A percentile compares a stretch with the other conserved stretches of the same genome.
Evolutionary conservation across 2,113 vertebrate species (phyloP).

Genomic region (Hydrolagus affinis): DNA sequence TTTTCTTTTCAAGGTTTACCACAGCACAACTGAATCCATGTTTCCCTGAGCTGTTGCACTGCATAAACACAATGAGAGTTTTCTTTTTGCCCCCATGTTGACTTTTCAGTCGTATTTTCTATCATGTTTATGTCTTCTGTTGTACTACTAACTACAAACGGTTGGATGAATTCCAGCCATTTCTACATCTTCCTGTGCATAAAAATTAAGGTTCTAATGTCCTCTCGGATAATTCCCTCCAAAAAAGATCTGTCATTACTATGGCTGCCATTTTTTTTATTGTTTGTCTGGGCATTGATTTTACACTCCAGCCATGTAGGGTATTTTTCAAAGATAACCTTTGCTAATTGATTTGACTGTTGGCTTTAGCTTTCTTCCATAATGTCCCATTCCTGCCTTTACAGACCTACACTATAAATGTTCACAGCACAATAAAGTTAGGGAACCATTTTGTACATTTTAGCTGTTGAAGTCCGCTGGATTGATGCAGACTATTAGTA

Average conservation of each 20-base stretch:
- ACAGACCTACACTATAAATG: neutral
- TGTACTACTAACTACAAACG: neutral
- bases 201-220: neutral
- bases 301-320: constrained; percentile 13
- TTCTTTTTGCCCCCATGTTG: neutral
- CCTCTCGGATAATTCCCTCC: neutral
- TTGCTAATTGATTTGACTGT: neutral
- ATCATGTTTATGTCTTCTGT: neutral
- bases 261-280: neutral
- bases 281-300: constrained; percentile 17
- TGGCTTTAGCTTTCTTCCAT: neutral
- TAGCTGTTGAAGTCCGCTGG: constrained; percentile 6
- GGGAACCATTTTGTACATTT: constrained; percentile 23
- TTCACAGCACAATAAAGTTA: constrained; percentile 23
- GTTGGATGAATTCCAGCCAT: constrained; percentile 20
- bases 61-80: neutral
- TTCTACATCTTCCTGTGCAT: neutral
- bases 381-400: constrained; percentile 11
- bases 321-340: neutral
- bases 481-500: constrained; percentile 17
- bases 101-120: neutral
- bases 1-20: neutral
- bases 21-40: neutral
- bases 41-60: neutral
- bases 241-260: neutral